phyloP scores from a whole-genome alignment of 2,113 vertebrate species.

The Buteo buteo region DNA sequence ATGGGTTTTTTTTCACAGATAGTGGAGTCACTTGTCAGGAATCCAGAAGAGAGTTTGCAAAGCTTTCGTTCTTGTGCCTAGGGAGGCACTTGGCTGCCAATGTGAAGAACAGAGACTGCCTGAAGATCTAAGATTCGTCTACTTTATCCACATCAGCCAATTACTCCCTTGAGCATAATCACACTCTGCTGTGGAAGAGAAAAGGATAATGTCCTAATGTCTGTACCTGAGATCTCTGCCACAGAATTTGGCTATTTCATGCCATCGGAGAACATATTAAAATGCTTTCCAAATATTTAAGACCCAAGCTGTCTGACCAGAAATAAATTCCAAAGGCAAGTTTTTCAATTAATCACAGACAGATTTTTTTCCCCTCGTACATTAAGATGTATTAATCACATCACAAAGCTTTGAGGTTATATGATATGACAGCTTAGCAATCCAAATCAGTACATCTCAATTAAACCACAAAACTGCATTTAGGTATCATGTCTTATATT shows the following conservation, averaged over 20 bases:
- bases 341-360: not conserved
- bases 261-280: not conserved
- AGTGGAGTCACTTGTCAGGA: not conserved
- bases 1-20: not conserved
- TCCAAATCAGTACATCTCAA: not conserved
- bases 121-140: not conserved
- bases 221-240: not conserved
- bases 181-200: not conserved
- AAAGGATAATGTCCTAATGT: not conserved
- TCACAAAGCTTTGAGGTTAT: not conserved
- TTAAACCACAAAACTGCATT: not conserved
- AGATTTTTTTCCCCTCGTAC: not conserved
- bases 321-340: not conserved
- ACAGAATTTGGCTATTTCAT: not conserved
- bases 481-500: not conserved
- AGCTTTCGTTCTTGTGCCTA: not conserved
- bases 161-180: not conserved
- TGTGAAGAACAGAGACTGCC: not conserved
- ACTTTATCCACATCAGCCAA: not conserved
- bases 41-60: not conserved
- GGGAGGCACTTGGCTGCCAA: not conserved
- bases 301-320: not conserved
- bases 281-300: not conserved
- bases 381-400: not conserved
- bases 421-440: not conserved